Conservation (phyloP, 1,140 invertebrate species). For the Drosophila parabipectinata region DNA sequence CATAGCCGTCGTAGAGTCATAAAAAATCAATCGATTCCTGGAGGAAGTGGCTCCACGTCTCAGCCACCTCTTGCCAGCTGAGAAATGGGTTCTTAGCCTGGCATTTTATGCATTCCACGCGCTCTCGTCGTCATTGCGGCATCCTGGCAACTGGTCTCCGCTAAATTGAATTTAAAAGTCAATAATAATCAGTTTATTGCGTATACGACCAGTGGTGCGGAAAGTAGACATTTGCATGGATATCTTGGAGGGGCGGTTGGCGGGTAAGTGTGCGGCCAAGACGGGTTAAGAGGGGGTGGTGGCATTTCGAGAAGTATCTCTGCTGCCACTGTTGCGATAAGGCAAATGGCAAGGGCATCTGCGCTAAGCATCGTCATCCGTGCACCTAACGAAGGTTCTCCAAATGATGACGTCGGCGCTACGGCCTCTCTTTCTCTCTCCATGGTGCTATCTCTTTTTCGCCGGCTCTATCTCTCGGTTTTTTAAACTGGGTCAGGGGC, state of each 20-base stretch:
- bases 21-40: slow-evolving; percentile 44
- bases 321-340: slow-evolving; percentile 37
- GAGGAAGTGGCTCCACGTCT: slow-evolving; percentile 24
- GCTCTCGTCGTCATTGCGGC: slow-evolving; percentile 5
- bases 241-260: not conserved
- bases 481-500: slow-evolving; percentile 75
- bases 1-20: slow-evolving; percentile 27
- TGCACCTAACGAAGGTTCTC: slow-evolving; percentile 62
- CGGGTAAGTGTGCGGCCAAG: not conserved
- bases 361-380: slow-evolving; percentile 44
- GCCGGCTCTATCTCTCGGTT: slow-evolving; percentile 25
- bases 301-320: slow-evolving; percentile 22
- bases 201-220: slow-evolving; percentile 48
- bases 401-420: slow-evolving; percentile 66
- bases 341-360: slow-evolving; percentile 58
- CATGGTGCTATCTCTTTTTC: not conserved
- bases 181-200: slow-evolving; percentile 64
- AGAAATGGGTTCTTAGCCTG: slow-evolving; percentile 2
- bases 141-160: not conserved
- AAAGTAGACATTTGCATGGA: slow-evolving; percentile 43
- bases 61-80: slow-evolving; percentile 3
- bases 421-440: slow-evolving; percentile 10
- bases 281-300: not conserved
- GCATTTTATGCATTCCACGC: slow-evolving; percentile 42
- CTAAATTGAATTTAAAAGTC: slow-evolving; percentile 58